Evolutionary conservation across 2,113 vertebrate genomes (phyloP).

Genomic region (Gambusia holbrooki): DNA sequence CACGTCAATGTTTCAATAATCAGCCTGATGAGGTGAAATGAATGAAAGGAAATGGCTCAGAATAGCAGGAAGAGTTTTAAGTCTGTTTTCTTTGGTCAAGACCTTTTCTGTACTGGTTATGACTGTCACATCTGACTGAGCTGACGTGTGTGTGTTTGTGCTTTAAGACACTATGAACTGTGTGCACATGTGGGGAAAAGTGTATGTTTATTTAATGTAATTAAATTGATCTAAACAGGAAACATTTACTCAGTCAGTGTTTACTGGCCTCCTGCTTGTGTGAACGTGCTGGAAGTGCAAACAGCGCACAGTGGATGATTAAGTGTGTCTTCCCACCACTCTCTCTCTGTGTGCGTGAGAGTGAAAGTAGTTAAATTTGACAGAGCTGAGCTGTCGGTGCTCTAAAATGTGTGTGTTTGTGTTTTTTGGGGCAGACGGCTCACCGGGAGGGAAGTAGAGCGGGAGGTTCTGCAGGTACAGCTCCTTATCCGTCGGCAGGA

Average conservation of each 20-base stretch:
- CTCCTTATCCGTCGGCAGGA: constrained; percentile 78
- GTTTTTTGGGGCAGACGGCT: constrained; percentile 42
- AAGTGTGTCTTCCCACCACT: constrained; percentile 31
- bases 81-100: neutral
- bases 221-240: constrained; percentile 24
- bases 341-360: neutral
- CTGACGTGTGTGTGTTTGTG: neutral
- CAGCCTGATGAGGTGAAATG: neutral
- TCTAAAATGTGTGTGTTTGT: constrained; percentile 23
- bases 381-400: constrained; percentile 40
- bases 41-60: neutral
- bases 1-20: neutral
- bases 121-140: neutral
- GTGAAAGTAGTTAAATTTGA: constrained; percentile 31
- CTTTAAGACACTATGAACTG: neutral
- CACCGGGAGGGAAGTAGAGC: constrained; percentile 80
- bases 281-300: constrained; percentile 41
- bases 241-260: constrained; percentile 17
- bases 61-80: neutral
- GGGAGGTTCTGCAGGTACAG: constrained; percentile 78
- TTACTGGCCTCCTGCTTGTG: constrained; percentile 35
- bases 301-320: constrained; percentile 23
- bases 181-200: neutral
- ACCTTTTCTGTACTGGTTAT: neutral
- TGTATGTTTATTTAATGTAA: constrained; percentile 21